Conservation (phyloP, 2,113 vertebrate species). For the Erinaceus europaeus region DNA sequence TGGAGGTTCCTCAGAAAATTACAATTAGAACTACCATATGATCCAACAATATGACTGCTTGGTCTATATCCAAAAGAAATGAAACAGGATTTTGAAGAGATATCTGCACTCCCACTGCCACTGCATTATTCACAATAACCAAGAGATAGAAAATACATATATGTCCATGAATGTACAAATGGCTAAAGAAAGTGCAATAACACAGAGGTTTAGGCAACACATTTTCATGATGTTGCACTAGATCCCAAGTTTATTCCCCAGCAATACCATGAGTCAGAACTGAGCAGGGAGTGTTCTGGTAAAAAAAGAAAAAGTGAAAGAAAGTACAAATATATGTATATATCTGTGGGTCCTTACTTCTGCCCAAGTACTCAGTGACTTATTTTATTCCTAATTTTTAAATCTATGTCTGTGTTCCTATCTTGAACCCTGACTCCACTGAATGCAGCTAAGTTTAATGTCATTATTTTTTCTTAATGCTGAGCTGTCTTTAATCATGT, state of each 20-base stretch:
- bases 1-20: neutral
- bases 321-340: too few species aligned
- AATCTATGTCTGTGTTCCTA: neutral
- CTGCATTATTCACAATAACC: neutral
- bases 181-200: neutral
- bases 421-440: neutral
- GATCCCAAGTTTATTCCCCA: too few species aligned
- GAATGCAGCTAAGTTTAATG: neutral
- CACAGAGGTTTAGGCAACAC: too few species aligned
- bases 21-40: neutral
- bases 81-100: neutral
- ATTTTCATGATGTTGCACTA: too few species aligned
- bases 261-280: too few species aligned
- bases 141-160: neutral
- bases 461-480: neutral
- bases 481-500: neutral
- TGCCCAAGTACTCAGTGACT: neutral
- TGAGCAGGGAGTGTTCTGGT: too few species aligned
- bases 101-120: neutral
- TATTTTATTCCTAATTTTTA: accelerated
- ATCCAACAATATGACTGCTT: neutral
- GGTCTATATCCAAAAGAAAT: neutral
- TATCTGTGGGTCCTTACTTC: neutral
- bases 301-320: too few species aligned
- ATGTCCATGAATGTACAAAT: neutral